Evolutionary conservation across 2,797 vertebrate genomes (phyloP), one percentile per base, ranked within the genome.

Genomic region (Enteromius viviparus): DNA sequence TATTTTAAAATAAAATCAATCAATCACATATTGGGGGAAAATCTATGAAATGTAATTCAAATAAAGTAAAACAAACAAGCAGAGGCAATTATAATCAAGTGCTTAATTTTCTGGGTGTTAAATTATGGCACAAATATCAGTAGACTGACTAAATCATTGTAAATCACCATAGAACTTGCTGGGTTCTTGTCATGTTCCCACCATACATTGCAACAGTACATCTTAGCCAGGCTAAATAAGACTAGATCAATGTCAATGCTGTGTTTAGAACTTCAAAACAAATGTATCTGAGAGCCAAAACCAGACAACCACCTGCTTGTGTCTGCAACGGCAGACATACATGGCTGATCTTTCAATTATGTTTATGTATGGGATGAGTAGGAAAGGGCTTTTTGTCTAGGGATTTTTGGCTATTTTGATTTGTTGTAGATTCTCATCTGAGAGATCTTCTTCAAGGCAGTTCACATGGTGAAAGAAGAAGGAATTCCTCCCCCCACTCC

Each of bases 391-490:
- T 83, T 77, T 74, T 26, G 42, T 47, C 40, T 70, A 23, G 82
- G 21, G 64, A n/a, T 64, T 40, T 70, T 80, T 51, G 62, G 68
- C 55, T 60, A 66, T 58, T 49, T 77, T 60, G 55, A 40, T 71
- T 62, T 78, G 79, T 88, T 85, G 75, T 66, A 77, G 49, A 76
- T 84, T 83, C 62, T 71, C 66, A 85, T 91, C 89, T 88, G 84
- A 78, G 76, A 71, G 87, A 79, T 83, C 87, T 87, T 89, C 76
- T 84, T 62, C 17, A 80, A 81, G 92, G 89, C 87, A 86, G 84
- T 85, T 87, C 85, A 84, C 68, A 79, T 76, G 76, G 72, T 85
- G 70, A 86, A 89, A 83, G 80, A 45, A 6, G 85, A 82, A 77
- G 42, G 58, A 86, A 86, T 81, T 81, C 80, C 75, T 76, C 74